Percentiles rank a stretch among this genome's conserved stretches.
These are phyloP conservation scores for Daptonema setosum DNA, from an alignment of 2,888 invertebrate genomes.

Conservation along the genomic window DNA sequence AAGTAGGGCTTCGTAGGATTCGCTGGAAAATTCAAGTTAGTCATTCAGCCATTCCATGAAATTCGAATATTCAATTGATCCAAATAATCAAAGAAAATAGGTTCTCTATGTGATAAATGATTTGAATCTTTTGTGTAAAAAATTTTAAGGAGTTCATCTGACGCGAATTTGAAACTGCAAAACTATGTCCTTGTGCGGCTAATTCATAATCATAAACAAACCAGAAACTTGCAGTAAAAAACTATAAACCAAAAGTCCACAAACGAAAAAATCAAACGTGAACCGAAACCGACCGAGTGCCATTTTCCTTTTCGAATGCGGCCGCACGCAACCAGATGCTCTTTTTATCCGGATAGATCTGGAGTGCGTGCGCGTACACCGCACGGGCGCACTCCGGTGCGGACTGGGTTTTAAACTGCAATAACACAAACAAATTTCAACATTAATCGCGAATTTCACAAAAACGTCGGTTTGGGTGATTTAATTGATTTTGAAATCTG, in stretches of 20 bases:
- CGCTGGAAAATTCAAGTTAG: no score
- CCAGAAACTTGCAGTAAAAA: no score
- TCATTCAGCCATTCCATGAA: neutral
- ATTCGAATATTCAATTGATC: neutral
- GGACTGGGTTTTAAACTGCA: slow-evolving; percentile 41
- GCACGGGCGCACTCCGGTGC: slow-evolving; percentile 87
- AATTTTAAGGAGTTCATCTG: no score
- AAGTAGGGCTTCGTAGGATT: slow-evolving; percentile 65
- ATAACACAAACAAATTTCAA: no score
- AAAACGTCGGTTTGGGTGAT: no score
- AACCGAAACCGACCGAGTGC: slow-evolving; percentile 38
- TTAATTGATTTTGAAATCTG: no score
- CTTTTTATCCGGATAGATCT: slow-evolving; percentile 69
- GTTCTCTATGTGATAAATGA: no score
- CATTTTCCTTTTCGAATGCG: slow-evolving; percentile 84
- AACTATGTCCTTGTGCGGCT: no score
- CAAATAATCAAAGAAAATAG: neutral
- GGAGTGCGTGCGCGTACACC: slow-evolving; percentile 73
- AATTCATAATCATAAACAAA: no score
- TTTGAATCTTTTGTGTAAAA: no score
- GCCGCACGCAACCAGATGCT: slow-evolving; percentile 93
- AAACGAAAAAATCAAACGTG: neutral
- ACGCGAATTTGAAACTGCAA: no score
- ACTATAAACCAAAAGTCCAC: neutral
- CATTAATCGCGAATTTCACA: no score